Evolutionary conservation across 2,888 invertebrate genomes (phyloP), one percentile per base, ranked within the genome.

Genomic region (Thumatha senex): DNA sequence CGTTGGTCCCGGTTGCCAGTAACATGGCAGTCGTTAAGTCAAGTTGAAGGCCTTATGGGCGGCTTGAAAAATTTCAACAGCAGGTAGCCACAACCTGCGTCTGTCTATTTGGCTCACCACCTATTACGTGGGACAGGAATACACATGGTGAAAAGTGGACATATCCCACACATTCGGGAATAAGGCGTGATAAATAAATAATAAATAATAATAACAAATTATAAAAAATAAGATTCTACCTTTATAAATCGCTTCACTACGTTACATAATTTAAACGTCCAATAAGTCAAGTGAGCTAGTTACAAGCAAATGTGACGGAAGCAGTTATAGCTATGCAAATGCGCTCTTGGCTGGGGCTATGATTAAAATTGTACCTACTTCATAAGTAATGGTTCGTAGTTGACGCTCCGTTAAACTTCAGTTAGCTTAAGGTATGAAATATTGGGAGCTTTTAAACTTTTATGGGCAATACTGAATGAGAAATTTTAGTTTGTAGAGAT

Each of bases 281-380:
- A 53, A 67, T 56, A 67, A 59, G 48, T 67, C 51, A 63, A 56
- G 40, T 44, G 58, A 46, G 47, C 67, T 61, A 59, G 79, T 75
- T 77, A 44, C 40, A 45, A 52, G 48, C 15, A 71, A 86, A 87
- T 86, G 84, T 82, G 64, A 71, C 76, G 84, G 83, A 83, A 86
- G 72, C 78, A 80, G 78, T 77, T 72, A 74, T 71, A 60, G 70
- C 71, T 72, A 87, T 87, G 86, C 86, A 86, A 85, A 87, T 85
- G 56, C 58, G 18, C 67, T 67, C 62, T 62, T 63, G 68, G 66
- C 69, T 43, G 44, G 56, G 39, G 46, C 54, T 70, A 77, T 86
- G 85, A 88, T 86, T 86, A 86, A 67, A 67, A 79, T 74, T 72
- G 70, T 70, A 58, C n/a, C n/a, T n/a, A n/a, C 74, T 70, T 81